Evolutionary conservation across 2,797 vertebrate genomes (phyloP), one percentile per base, ranked within the genome.

Genomic region (Acestrorhynchus altus): DNA sequence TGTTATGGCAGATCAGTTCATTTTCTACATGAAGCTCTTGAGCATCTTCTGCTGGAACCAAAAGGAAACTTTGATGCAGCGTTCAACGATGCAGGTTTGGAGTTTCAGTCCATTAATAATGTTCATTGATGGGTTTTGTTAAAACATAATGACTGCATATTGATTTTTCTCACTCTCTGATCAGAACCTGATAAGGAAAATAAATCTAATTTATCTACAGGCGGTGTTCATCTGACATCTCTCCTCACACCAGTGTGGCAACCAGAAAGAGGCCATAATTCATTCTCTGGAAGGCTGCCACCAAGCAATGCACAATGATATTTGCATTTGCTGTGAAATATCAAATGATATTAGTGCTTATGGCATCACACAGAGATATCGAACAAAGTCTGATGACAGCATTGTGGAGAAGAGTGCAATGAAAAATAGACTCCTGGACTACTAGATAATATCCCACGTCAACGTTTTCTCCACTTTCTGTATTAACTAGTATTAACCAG

Each of bases 331-430:
- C n/a, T 52, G 28, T 54, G 54, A 69, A 69, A 69, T 20, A 52
- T 54, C 6, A 54, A 54, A 52, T 51, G 47, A 49, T 18, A 67
- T 67, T 67, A 67, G 47, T 15, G 26, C 66, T 69, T 52, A 69
- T 28, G 12, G 66, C 35, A 68, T n/a, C 64, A 49, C 24, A 67
- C 16, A 16, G 22, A n/a, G 15, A 67, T 49, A 26, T 44, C 61
- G 5, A 26, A 10, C 20, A 15, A 22, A 44, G 15, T 67, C 24
- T 11, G 65, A 67, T 13, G 26, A 68, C 26, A 35, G 44, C 46
- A 69, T n/a, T 54, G 47, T 28, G 24, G 49, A 69, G n/a, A 18
- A 8, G 10, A 15, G 15, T 20, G 54, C 31, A 35, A 15, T 11
- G 22, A 22, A 20, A 0, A 13, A 44, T 44, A 13, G 7, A 35